phyloP scores from a whole-genome alignment of 2,797 vertebrate species.

The Argya squamiceps region DNA sequence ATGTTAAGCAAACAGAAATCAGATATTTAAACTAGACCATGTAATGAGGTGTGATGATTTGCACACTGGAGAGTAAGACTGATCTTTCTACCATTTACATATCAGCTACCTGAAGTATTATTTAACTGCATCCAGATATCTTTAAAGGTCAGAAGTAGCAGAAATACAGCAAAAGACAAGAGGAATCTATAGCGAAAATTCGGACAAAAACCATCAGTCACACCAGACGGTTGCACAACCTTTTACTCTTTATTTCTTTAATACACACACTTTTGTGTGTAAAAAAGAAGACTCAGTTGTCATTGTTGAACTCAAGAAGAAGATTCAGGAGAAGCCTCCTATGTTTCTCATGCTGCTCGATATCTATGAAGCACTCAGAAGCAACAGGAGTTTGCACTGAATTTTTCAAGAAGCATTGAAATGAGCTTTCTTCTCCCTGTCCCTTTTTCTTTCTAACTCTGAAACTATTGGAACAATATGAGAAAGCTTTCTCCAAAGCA shows the following conservation, averaged over 20 bases:
- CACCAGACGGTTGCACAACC: background rate
- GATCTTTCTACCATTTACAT: background rate
- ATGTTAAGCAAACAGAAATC: background rate
- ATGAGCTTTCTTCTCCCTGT: background rate
- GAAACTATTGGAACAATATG: background rate
- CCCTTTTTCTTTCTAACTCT: background rate
- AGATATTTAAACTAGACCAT: background rate
- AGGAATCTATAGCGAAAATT: background rate
- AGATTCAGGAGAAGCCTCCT: background rate
- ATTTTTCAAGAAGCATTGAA: background rate
- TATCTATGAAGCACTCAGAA: background rate
- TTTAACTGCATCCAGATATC: background rate
- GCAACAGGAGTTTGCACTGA: background rate
- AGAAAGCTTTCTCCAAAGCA: background rate
- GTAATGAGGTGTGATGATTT: background rate
- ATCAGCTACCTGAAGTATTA: background rate
- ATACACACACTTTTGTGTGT: no score
- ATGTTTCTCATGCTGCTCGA: background rate
- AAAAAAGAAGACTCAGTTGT: background rate
- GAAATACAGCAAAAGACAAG: background rate
- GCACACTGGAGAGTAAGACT: background rate
- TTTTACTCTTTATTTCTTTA: background rate
- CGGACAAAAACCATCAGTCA: background rate
- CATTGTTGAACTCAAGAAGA: background rate
- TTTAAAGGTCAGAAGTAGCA: background rate